Base-by-base conservation (phyloP, 2,113 vertebrate genomes). In the Machaerirhynchus nigripectus region DNA sequence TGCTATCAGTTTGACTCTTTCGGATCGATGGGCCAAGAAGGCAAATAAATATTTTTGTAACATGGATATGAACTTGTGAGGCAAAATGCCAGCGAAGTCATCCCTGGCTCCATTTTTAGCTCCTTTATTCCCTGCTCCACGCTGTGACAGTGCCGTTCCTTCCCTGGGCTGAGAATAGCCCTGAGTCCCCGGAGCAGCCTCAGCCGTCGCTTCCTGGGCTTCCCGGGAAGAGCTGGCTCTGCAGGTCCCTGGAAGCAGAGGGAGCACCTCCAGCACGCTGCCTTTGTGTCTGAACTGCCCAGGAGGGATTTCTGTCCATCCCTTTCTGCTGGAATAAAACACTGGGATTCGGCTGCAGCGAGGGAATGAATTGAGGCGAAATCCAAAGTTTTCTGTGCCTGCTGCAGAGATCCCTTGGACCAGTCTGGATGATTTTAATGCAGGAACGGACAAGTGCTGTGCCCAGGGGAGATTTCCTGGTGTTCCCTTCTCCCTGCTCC, bases 131-230 rank as follows among this genome's bases (percentile, higher is more conserved):
- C 94, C 40, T 5, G 2, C 1, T 74, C 77, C 23, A 1, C n/a
- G 84, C 15, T 69, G 85, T 94, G 97, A 92, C 84, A 96, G 84
- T 8, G 87, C 84, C 44, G 22, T 77, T 97, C 94, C 86, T 95
- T 95, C 93, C 90, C 53, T 78, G 12, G 26, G 95, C 96, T 96
- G 90, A 97, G 97, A 97, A 97, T 92, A 97, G 92, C 82, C 26
- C 8, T 7, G 16, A 82, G 70, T 39, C 56, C 81, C 89, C 86
- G 27, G 93, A 97, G 93, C 87, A 92, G 96, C 90, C 89, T 65
- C 84, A 78, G 55, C 35, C 63, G 3, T 52, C 35, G 44, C 93
- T 87, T 14, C 82, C 84, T 59, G 24, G 69, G 83, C 94, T 74
- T 63, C 86, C 7, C 1, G 26, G 67, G 49, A 30, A 64, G 31